phyloP scores from a whole-genome alignment of 2,797 vertebrate genomes.

The Distichodus sexfasciatus region DNA sequence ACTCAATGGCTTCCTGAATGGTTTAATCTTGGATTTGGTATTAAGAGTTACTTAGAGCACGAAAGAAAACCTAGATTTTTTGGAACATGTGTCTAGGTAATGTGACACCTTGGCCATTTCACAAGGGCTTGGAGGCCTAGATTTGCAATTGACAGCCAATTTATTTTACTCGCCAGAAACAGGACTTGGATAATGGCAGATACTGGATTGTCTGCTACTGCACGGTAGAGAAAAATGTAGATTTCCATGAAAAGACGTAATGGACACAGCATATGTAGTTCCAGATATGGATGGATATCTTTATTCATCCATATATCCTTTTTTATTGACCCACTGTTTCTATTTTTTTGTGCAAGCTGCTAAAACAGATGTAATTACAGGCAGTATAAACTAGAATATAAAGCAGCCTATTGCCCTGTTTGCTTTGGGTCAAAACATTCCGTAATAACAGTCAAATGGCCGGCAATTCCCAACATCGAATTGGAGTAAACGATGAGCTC shows the following conservation, averaged over 20 bases:
- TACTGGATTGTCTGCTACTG: not conserved
- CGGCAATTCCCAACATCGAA: conserved; percentile 6
- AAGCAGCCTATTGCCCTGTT: not conserved
- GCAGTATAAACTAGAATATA: not conserved
- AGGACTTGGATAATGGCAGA: not conserved
- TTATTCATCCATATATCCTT: no score
- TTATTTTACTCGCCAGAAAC: not conserved
- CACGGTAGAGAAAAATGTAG: not conserved
- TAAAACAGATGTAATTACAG: not conserved
- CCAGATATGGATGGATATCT: no score
- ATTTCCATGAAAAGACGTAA: not conserved
- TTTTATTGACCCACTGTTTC: no score
- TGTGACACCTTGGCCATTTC: not conserved
- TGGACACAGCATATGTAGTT: not conserved
- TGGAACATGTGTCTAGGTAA: not conserved
- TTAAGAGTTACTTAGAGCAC: not conserved
- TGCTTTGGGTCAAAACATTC: not conserved
- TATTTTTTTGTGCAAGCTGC: no score
- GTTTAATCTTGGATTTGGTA: not conserved
- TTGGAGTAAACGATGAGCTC: not conserved
- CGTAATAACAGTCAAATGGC: not conserved
- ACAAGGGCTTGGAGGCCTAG: not conserved
- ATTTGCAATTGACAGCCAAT: not conserved
- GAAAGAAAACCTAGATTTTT: not conserved
- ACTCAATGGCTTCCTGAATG: not conserved